These are phyloP conservation scores for Raja brachyura DNA, from an alignment of 2,113 vertebrate species.

Conservation along the genomic window DNA sequence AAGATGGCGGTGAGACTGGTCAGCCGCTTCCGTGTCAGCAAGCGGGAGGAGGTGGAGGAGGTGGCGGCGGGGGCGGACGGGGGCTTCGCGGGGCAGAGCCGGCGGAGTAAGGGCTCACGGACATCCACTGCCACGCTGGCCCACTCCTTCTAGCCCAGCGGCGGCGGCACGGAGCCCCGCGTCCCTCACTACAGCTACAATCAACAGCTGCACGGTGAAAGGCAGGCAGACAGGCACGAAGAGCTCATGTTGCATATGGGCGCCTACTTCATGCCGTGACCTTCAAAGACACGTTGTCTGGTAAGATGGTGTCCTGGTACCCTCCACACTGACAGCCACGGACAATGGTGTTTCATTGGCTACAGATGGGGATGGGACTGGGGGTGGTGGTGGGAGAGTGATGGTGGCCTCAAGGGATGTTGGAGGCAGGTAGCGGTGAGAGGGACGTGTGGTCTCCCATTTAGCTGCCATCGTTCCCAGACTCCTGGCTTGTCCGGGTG, in stretches of 20 bases:
- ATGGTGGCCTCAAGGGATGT: too few species aligned
- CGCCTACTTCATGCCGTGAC: background rate
- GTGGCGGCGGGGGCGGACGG: conserved; percentile 50
- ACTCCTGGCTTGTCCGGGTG: too few species aligned
- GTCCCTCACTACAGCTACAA: too few species aligned
- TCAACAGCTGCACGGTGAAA: background rate
- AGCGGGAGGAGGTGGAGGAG: conserved; percentile 76
- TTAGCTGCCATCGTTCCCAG: too few species aligned
- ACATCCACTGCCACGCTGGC: background rate
- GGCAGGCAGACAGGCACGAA: background rate
- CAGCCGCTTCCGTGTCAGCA: conserved; percentile 71
- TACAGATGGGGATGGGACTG: too few species aligned
- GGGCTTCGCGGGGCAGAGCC: conserved; percentile 64
- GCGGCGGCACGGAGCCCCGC: background rate
- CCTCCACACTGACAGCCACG: too few species aligned
- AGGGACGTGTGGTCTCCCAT: too few species aligned
- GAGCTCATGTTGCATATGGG: conserved; percentile 15
- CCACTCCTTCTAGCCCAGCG: background rate
- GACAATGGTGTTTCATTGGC: too few species aligned
- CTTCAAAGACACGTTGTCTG: background rate
- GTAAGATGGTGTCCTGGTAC: too few species aligned
- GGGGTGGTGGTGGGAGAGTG: too few species aligned
- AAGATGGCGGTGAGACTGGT: conserved; percentile 79
- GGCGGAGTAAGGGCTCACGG: conserved; percentile 61
- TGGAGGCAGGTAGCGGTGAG: too few species aligned